These are phyloP conservation scores for Etia nguti DNA, from an alignment of 2,113 vertebrate species.

Conservation along the genomic window DNA sequence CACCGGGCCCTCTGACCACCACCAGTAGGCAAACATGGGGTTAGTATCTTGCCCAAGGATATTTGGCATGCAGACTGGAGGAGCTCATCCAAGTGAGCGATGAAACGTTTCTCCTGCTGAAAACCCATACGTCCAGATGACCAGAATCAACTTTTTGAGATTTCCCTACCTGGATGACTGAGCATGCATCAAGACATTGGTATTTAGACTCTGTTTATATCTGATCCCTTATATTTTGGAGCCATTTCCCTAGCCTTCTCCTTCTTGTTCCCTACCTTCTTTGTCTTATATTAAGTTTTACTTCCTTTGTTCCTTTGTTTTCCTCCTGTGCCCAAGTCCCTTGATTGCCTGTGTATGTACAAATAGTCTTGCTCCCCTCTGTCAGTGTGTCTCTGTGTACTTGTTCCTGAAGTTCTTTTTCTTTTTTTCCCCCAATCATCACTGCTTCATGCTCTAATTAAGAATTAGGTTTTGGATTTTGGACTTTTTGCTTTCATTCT, in stretches of 20 bases:
- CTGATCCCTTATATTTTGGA: not conserved
- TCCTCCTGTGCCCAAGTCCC: not conserved
- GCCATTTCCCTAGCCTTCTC: fast-evolving
- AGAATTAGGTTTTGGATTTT: not conserved
- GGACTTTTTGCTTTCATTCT: not conserved
- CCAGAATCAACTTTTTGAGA: fast-evolving
- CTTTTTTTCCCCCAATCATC: fast-evolving
- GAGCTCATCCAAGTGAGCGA: too few relatives aligned
- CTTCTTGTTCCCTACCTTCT: not conserved
- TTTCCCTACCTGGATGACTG: not conserved
- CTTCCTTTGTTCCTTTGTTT: not conserved
- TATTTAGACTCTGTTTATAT: not conserved
- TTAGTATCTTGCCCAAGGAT: too few relatives aligned
- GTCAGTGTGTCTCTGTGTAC: not conserved
- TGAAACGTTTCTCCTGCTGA: fast-evolving
- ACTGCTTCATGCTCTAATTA: not conserved
- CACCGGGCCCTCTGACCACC: too few relatives aligned
- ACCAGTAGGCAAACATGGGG: too few relatives aligned
- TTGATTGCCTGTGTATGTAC: not conserved
- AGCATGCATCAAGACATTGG: not conserved
- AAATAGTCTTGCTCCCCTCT: not conserved
- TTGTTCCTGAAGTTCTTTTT: not conserved
- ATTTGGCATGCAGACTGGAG: too few relatives aligned
- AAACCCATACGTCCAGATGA: not conserved
- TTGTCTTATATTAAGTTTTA: not conserved